phyloP scores from a whole-genome alignment of 2,888 invertebrate species.

The Abrostola triplasia region DNA sequence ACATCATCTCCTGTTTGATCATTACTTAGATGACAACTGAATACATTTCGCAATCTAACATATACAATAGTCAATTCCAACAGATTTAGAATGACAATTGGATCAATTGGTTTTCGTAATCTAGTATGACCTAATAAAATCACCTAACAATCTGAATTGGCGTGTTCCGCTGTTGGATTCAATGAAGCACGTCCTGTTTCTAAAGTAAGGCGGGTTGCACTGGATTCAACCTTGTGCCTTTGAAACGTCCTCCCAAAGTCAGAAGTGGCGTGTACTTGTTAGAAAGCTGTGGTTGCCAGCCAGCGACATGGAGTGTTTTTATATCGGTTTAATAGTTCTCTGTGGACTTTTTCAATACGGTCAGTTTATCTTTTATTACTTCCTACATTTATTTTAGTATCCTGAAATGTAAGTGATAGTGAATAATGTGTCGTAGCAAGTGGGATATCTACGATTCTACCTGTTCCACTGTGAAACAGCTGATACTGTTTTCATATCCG shows the following conservation, averaged over 20 bases:
- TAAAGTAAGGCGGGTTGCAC: conserved; percentile 52
- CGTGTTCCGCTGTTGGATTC: conserved; percentile 59
- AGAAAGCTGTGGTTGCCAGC: conserved; percentile 47
- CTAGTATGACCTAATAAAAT: conserved; percentile 56
- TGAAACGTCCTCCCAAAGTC: conserved; percentile 41
- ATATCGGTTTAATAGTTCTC: conserved; percentile 59
- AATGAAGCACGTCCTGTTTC: conserved; percentile 66
- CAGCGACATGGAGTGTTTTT: conserved; percentile 40
- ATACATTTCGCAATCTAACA: conserved; percentile 6
- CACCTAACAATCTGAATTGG: conserved; percentile 64
- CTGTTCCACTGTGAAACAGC: no score
- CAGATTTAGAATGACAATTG: conserved; percentile 36
- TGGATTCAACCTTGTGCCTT: conserved; percentile 42
- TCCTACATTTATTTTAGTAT: conserved; percentile 25
- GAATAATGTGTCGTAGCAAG: background rate
- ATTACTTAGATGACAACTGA: conserved; percentile 5
- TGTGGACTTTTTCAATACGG: conserved; percentile 70
- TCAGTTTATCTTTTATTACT: conserved; percentile 59
- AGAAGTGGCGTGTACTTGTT: conserved; percentile 51
- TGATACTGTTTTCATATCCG: no score
- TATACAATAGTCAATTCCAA: conserved; percentile 21
- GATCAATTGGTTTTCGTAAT: conserved; percentile 46
- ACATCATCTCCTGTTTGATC: conserved; percentile 1
- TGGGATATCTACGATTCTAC: background rate
- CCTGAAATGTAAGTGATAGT: conserved; percentile 3